Base-by-base conservation (phyloP, 2,113 vertebrate species). In the Alligator mississippiensis region DNA sequence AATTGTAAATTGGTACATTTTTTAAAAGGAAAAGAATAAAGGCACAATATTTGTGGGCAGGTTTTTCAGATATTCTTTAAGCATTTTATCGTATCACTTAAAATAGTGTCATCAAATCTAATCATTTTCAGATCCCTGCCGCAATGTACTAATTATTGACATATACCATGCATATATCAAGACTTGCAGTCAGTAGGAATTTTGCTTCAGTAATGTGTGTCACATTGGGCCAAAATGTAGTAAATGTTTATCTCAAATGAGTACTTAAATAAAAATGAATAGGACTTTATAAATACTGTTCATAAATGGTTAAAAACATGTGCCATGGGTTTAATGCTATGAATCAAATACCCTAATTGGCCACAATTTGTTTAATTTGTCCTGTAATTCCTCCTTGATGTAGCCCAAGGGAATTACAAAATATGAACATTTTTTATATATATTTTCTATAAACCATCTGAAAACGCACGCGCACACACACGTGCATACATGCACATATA, bases 41-140 rank as follows among this genome's bases (percentile, higher is more conserved):
- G 61, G 10, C 63, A 24, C 30, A 81, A 66, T 77, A n/a, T 14
- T 77, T 90, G 3, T n/a, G 25, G 24, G 89, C n/a, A 19, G 30
- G 28, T 63, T 75, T 85, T 84, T 66, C 9, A 64, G 62, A 66
- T 3, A 82, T 88, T 1, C 1, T 0, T 84, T 81, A 68, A 22
- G 16, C 22, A 55, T 88, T 95, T 74, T 15, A 76, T 24, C 22
- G 61, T 84, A 75, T 87, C 86, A 3, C 84, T 91, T 61, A 63
- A 30, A 5, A 5, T 62, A 15, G 2, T 89, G 47, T 77, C 38
- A 72, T 86, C 11, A 64, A 5, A 60, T 79, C 82, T 1, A 6
- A 10, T 12, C 16, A 85, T 5, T 0, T 18, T 24, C 34, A 75
- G 62, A 28, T 0, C 0, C 11, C 11, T 90, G 28, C 15, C n/a